Conservation (phyloP, 1,140 invertebrate species). For the Drosophila suzukii region DNA sequence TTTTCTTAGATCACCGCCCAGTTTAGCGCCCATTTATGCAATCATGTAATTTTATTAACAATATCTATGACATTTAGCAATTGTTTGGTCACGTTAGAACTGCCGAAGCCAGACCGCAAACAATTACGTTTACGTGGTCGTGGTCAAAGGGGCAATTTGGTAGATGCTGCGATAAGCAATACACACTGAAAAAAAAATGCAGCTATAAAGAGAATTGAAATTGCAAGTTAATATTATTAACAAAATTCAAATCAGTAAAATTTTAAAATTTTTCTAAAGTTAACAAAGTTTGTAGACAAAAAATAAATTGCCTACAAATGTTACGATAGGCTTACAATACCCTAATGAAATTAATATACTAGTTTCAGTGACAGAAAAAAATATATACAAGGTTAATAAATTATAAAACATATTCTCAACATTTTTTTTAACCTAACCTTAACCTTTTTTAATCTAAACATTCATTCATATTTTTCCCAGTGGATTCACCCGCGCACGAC, state of each 20-base stretch:
- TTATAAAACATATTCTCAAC: no score
- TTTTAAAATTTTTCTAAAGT: no score
- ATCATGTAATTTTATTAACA: constrained; percentile 58
- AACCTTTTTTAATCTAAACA: no score
- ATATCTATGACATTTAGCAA: constrained; percentile 63
- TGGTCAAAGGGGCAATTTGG: constrained; percentile 61
- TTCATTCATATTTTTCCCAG: neutral
- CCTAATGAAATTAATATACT: no score
- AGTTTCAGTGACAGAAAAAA: no score
- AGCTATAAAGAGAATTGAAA: neutral
- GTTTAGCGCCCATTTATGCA: constrained; percentile 58
- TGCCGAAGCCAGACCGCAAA: constrained; percentile 45
- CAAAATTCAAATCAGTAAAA: no score
- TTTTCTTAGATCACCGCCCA: constrained; percentile 67
- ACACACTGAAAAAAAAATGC: constrained; percentile 1
- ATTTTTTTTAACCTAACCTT: neutral
- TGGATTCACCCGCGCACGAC: constrained; percentile 22
- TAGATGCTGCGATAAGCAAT: constrained; percentile 51
- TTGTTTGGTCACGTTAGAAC: constrained; percentile 67
- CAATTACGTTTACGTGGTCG: constrained; percentile 59
- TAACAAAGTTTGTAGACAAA: no score
- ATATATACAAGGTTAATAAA: neutral
- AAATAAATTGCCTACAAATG: no score
- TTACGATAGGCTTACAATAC: neutral
- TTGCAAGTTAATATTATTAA: no score